Evolutionary conservation across 37 sponge, comb jelly and placozoan genomes (phyloP).

Genomic region (Axinella damicornis): DNA sequence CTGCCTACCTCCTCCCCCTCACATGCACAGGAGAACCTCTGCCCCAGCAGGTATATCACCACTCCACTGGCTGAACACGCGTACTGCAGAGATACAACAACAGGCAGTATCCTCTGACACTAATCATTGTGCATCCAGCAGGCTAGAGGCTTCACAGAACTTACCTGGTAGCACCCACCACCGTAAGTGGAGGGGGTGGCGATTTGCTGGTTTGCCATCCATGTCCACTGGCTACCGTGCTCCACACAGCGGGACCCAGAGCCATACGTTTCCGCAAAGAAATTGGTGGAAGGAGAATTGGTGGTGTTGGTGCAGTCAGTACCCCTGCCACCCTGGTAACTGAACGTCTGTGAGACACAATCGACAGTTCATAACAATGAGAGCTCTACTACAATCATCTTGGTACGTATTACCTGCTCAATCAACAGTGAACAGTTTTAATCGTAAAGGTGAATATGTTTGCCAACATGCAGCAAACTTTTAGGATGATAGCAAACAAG

Average conservation of each 20-base stretch:
- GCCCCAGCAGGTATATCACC: constrained; percentile 30
- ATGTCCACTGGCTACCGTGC: constrained; percentile 39
- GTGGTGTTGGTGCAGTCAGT: constrained; percentile 17
- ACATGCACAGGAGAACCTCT: constrained; percentile 31
- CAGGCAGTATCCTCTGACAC: too few species aligned
- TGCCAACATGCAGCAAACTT: too few species aligned
- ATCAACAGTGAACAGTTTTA: too few species aligned
- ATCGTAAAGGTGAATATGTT: too few species aligned
- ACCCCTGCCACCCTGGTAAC: not conserved
- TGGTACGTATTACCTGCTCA: too few species aligned
- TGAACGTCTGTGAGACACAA: constrained; percentile 10
- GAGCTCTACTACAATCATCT: too few species aligned
- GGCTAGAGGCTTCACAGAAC: not conserved
- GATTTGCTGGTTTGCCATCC: too few species aligned
- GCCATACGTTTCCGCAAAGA: constrained; percentile 61
- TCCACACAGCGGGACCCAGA: constrained; percentile 43
- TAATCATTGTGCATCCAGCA: not conserved
- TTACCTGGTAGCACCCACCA: constrained; percentile 74
- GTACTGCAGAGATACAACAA: constrained; percentile 35
- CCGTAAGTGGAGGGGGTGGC: constrained; percentile 12
- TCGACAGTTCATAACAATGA: too few species aligned
- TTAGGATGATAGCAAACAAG: too few species aligned
- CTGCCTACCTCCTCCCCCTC: constrained; percentile 50
- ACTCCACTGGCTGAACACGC: constrained; percentile 30
- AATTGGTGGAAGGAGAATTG: constrained; percentile 9